Evolutionary conservation across 2,113 vertebrate genomes (phyloP), one percentile per base, ranked within the genome.

Genomic region (Cnemophilus loriae): DNA sequence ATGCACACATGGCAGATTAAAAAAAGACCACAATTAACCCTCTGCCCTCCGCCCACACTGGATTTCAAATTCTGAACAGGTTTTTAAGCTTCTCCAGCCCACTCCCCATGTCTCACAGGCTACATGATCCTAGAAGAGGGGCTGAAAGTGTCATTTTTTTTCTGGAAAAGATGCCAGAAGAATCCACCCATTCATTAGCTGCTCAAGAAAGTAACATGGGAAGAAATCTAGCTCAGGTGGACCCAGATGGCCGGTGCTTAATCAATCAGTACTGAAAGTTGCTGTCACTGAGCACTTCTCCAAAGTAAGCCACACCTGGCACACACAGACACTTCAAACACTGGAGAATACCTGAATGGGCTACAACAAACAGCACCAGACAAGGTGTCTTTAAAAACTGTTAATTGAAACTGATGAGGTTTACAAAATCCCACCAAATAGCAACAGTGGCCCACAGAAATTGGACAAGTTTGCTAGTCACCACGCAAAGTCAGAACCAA

Each of bases 41-140:
- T 20, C 35, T 63, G 6, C 1, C n/a, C 12, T 19, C 3, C 0
- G 1, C 19, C 22, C 49, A 46, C 2, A 1, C 6, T 44, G 27
- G 19, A 78, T 67, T 93, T 89, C 52, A 52, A 30, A 78, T 22
- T 47, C 42, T 13, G 5, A 57, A 55, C 53, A 41, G 16, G 2
- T 14, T 88, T 94, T 57, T 55, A 77, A 90, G 42, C 3, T 73
- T 59, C 26, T 69, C 21, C 46, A 85, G 4, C 39, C 27, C 12
- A 19, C 30, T 73, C 9, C 10, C 4, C 9, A 46, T 60, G 41
- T 73, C 47, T 74, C 37, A 61, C 33, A 74, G 14, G 13, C 26
- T 56, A 39, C 24, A 47, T 13, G 56, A 74, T 26, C 16, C 47
- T 59, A 44, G 16, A 92, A 70, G 9, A 55, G 7, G 5, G 13